phyloP scores from a whole-genome alignment of 2,888 invertebrate genomes.

The Erynnis tages region DNA sequence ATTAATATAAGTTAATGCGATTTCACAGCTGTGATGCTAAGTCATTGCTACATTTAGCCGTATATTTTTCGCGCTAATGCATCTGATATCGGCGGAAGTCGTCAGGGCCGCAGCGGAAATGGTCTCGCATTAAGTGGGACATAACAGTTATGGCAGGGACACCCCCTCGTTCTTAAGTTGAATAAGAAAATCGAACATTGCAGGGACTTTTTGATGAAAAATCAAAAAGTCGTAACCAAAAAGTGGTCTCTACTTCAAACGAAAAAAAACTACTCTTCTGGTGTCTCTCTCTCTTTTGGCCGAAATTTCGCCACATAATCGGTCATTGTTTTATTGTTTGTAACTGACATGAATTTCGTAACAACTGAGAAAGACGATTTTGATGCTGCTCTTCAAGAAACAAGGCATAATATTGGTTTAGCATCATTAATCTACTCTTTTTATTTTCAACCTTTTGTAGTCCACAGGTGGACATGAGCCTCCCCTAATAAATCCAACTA shows the following conservation, averaged over 20 bases:
- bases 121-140: slow-evolving; percentile 63
- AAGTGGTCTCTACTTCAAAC: neutral
- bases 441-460: too few relatives aligned
- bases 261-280: too few relatives aligned
- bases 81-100: slow-evolving; percentile 57
- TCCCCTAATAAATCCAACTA: too few relatives aligned
- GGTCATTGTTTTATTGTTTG: too few relatives aligned
- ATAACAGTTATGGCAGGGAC: slow-evolving; percentile 53
- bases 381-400: too few relatives aligned
- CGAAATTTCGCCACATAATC: too few relatives aligned
- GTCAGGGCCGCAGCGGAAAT: slow-evolving; percentile 59
- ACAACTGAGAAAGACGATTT: too few relatives aligned
- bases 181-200: neutral
- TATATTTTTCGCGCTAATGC: slow-evolving; percentile 43
- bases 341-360: too few relatives aligned
- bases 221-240: neutral
- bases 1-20: slow-evolving; percentile 20
- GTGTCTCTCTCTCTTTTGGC: too few relatives aligned
- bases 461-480: too few relatives aligned
- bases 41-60: slow-evolving; percentile 25
- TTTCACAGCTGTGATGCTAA: slow-evolving; percentile 16
- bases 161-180: neutral
- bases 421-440: too few relatives aligned
- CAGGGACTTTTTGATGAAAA: neutral
- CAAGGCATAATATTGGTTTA: too few relatives aligned